Evolutionary conservation across 2,797 vertebrate species (phyloP).

Genomic region (Sebastes oblongus): DNA sequence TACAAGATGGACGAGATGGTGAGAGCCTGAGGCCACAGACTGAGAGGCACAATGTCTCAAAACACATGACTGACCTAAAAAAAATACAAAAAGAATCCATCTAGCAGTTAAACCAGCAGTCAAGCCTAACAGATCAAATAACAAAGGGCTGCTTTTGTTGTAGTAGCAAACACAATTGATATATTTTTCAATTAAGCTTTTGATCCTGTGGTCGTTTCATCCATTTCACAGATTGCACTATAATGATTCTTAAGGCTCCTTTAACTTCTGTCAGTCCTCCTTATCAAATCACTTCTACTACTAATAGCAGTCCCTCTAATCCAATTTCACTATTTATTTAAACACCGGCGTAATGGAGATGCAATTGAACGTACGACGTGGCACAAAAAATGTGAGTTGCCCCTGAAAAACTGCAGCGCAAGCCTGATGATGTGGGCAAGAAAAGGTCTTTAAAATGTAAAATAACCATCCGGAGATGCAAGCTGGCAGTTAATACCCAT

Average conservation of each 20-base stretch:
- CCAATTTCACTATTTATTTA: conserved; percentile 36
- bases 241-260: conserved; percentile 18
- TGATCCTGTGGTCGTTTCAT: conserved; percentile 34
- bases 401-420: conserved; percentile 22
- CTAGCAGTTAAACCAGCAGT: conserved; percentile 10
- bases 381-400: conserved; percentile 9
- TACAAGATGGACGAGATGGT: conserved; percentile 19
- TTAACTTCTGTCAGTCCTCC: conserved; percentile 17
- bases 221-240: conserved; percentile 9
- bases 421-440: conserved; percentile 60
- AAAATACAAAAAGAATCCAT: conserved; percentile 2
- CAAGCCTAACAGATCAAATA: conserved; percentile 10
- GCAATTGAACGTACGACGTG: conserved; percentile 8
- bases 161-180: not conserved
- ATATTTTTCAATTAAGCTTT: conserved; percentile 34
- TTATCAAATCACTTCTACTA: conserved; percentile 25
- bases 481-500: conserved; percentile 58
- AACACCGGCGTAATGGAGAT: conserved; percentile 28
- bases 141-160: conserved; percentile 13
- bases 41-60: conserved; percentile 14
- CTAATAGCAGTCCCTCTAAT: conserved; percentile 16
- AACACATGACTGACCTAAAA: conserved; percentile 32
- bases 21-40: conserved; percentile 28
- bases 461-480: conserved; percentile 59
- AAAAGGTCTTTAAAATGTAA: conserved; percentile 68